Evolutionary conservation across 1,140 invertebrate genomes (phyloP).

Genomic region (Hesperophylax magnus): DNA sequence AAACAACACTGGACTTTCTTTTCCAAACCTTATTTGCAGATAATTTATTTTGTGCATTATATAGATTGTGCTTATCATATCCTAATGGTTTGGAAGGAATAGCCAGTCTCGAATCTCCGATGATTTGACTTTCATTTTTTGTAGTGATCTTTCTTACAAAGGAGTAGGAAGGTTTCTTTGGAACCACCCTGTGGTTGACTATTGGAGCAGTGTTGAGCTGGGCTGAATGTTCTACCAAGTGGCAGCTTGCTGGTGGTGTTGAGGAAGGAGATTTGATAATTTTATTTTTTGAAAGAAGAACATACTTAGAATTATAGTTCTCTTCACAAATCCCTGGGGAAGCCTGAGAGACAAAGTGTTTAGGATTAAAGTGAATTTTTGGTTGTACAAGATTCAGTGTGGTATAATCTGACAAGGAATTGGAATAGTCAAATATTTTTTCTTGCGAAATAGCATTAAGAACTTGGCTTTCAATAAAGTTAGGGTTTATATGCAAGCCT

Average conservation of each 20-base stretch:
- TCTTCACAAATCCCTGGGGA: not conserved
- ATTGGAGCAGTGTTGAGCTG: not conserved
- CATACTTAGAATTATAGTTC: constrained; percentile 12
- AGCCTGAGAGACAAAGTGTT: constrained; percentile 28
- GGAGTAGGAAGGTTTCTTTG: constrained; percentile 47
- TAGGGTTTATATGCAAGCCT: constrained; percentile 48
- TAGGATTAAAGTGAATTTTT: constrained; percentile 54
- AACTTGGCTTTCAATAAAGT: constrained; percentile 36
- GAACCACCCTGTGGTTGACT: not conserved
- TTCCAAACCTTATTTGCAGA: constrained; percentile 24
- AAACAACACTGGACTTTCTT: constrained; percentile 32
- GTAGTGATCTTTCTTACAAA: constrained; percentile 38
- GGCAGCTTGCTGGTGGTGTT: not conserved
- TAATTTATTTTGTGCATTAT: not conserved
- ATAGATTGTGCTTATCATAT: not conserved
- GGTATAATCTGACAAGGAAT: not conserved
- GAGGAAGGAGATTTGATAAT: constrained; percentile 23
- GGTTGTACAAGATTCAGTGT: constrained; percentile 2
- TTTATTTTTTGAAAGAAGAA: constrained; percentile 42
- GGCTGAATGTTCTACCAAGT: not conserved
- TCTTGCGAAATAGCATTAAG: constrained; percentile 7
- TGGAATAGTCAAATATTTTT: not conserved
- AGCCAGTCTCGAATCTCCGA: not conserved
- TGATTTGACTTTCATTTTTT: not conserved
- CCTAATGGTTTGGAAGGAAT: not conserved